These are phyloP conservation scores for Maniola jurtina DNA, from an alignment of 1,140 invertebrate genomes.

Conservation along the genomic window DNA sequence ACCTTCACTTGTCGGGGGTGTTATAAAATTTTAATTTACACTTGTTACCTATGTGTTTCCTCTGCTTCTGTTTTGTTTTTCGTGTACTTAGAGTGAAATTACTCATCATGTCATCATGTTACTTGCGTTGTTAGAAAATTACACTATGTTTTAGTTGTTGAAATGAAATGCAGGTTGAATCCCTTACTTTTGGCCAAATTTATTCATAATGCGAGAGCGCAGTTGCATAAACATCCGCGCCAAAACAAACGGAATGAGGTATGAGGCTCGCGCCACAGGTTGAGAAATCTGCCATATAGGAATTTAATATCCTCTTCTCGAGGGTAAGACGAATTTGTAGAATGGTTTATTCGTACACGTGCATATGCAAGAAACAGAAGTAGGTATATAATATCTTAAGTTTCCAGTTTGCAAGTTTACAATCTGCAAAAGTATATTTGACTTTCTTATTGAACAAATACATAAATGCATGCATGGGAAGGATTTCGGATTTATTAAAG, in stretches of 20 bases:
- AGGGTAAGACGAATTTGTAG: not conserved
- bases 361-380: not conserved
- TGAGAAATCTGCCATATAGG: not conserved
- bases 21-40: too few species aligned
- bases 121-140: too few species aligned
- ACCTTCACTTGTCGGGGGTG: too few species aligned
- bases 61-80: too few species aligned
- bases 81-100: too few species aligned
- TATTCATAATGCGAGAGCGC: not conserved
- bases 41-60: too few species aligned
- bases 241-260: not conserved
- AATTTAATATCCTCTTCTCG: conserved; percentile 3
- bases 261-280: not conserved
- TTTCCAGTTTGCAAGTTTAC: too few species aligned
- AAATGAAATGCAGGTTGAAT: not conserved
- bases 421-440: too few species aligned
- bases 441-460: too few species aligned
- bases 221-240: not conserved
- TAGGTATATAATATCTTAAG: not conserved
- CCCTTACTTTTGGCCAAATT: not conserved
- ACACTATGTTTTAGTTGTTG: not conserved
- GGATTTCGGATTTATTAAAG: too few species aligned
- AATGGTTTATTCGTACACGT: not conserved
- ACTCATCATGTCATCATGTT: too few species aligned
- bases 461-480: too few species aligned